These are phyloP conservation scores for Zoanthus gigantus DNA, from an alignment of 92 coral and sea anemone species.

Conservation along the genomic window DNA sequence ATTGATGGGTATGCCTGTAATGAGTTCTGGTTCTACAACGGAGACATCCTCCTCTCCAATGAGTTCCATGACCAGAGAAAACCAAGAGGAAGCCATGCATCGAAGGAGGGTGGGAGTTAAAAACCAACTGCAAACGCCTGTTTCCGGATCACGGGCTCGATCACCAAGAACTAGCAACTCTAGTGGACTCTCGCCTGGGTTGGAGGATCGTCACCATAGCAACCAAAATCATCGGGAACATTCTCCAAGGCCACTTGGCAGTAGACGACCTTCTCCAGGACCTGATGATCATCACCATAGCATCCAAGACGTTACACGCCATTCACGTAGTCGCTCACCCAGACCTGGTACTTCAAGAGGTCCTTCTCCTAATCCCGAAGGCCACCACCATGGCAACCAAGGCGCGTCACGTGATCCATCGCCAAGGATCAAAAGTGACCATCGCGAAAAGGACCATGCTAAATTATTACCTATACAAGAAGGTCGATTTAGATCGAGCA, in stretches of 20 bases:
- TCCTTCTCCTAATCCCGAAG: neutral
- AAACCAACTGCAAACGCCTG: neutral
- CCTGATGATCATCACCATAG: constrained; percentile 15
- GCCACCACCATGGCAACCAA: constrained; percentile 6
- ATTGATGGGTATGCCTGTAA: constrained; percentile 18
- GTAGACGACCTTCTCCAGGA: constrained; percentile 11
- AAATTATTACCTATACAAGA: constrained; percentile 25
- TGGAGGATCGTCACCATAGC: constrained; percentile 15
- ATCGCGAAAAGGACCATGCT: constrained; percentile 28
- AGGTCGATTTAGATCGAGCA: neutral
- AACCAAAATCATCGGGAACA: constrained; percentile 18
- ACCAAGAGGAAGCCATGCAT: constrained; percentile 19
- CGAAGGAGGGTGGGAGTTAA: neutral
- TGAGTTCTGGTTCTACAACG: constrained; percentile 7
- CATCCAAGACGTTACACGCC: constrained; percentile 1
- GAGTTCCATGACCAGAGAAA: constrained; percentile 1
- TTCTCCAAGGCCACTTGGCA: constrained; percentile 21
- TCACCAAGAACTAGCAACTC: constrained; percentile 6
- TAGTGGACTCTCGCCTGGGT: constrained; percentile 16
- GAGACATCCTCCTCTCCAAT: constrained; percentile 12
- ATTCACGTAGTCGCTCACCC: constrained; percentile 33
- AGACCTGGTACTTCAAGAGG: constrained; percentile 23
- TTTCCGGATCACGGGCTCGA: constrained; percentile 11
- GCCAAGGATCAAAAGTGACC: constrained; percentile 9
- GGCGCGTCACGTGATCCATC: constrained; percentile 18